Conservation (phyloP, 2,113 vertebrate genomes). For the Pyxicephalus adspersus region DNA sequence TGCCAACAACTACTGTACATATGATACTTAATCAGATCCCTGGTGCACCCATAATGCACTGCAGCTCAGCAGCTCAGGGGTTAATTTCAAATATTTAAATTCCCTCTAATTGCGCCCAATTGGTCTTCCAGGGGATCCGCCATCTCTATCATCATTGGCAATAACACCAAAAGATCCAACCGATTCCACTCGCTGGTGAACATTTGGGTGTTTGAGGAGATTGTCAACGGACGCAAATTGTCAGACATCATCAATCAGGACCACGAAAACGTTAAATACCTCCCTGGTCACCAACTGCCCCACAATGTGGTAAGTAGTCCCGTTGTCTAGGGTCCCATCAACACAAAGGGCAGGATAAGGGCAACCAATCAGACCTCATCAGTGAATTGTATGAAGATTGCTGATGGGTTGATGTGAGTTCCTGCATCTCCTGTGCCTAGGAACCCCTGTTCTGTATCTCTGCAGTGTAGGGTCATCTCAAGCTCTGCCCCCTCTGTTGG, state of each 20-base stretch:
- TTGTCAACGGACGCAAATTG: constrained; percentile 75
- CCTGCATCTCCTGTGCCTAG: too few relatives aligned
- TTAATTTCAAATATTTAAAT: not conserved
- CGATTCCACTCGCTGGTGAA: constrained; percentile 78
- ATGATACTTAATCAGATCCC: too few relatives aligned
- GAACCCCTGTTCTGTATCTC: too few relatives aligned
- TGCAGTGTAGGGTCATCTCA: too few relatives aligned
- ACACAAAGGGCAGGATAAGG: too few relatives aligned
- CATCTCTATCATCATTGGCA: constrained; percentile 81
- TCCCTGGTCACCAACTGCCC: constrained; percentile 79
- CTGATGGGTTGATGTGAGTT: too few relatives aligned
- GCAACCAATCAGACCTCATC: too few relatives aligned
- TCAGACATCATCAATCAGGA: constrained; percentile 81
- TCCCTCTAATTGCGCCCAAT: not conserved
- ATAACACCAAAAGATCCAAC: constrained; percentile 75
- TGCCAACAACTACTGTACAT: too few relatives aligned
- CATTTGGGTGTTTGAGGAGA: constrained; percentile 87
- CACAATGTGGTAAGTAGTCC: constrained; percentile 76
- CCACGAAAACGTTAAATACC: constrained; percentile 84
- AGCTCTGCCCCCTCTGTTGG: too few relatives aligned
- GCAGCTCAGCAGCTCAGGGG: not conserved
- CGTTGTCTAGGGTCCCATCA: too few relatives aligned
- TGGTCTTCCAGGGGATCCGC: constrained; percentile 74
- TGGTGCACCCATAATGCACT: not conserved
- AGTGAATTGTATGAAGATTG: too few relatives aligned